These are phyloP conservation scores for Meles meles DNA, from an alignment of 2,113 vertebrate species.

Conservation along the genomic window DNA sequence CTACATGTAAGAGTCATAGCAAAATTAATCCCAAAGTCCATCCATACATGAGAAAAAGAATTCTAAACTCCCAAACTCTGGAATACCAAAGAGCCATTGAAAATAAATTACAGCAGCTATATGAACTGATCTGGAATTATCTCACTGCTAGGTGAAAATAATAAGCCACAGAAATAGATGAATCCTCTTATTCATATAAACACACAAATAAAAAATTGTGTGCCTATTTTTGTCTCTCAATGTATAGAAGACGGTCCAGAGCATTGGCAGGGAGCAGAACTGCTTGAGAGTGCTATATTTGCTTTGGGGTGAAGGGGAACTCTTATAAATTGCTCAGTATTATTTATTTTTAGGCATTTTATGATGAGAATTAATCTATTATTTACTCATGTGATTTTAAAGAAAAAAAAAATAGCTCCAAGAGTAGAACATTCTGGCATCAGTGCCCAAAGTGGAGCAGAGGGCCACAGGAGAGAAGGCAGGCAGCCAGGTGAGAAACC, in stretches of 20 bases:
- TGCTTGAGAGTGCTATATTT: neutral
- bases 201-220: too few species aligned
- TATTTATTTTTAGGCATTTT: neutral
- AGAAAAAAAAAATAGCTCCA: neutral
- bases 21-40: neutral
- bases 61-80: neutral
- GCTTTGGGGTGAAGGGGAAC: neutral
- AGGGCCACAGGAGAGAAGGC: accelerated
- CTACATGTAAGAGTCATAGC: too few species aligned
- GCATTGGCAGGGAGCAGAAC: too few species aligned
- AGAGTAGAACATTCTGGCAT: neutral
- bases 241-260: neutral
- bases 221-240: neutral
- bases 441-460: too few species aligned
- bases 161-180: neutral
- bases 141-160: neutral
- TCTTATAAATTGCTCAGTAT: neutral
- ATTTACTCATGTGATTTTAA: neutral
- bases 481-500: accelerated
- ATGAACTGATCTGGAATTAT: too few species aligned
- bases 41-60: neutral
- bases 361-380: neutral
- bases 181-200: neutral
- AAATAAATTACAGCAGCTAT: neutral
- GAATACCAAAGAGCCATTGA: neutral